phyloP scores from a whole-genome alignment of 2,113 vertebrate genomes.

The Anoplopoma fimbria region DNA sequence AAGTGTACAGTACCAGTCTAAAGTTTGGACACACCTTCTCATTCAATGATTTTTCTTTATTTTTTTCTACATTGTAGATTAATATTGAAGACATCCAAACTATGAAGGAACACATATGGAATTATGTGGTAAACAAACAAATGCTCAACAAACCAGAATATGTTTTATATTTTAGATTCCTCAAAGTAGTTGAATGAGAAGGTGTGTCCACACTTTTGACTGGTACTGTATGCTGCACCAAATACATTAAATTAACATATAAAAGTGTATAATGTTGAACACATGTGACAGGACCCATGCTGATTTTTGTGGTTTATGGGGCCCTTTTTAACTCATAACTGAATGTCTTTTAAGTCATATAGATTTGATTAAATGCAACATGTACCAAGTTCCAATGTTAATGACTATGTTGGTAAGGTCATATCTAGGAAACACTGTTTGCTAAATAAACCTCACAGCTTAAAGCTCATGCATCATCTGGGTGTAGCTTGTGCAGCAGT shows the following conservation, averaged over 20 bases:
- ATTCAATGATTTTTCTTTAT: too few relatives aligned
- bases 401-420: neutral
- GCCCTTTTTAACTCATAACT: neutral
- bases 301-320: neutral
- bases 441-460: neutral
- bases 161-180: too few relatives aligned
- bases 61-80: too few relatives aligned
- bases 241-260: neutral
- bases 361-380: neutral
- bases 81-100: too few relatives aligned
- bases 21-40: too few relatives aligned
- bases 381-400: neutral
- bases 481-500: neutral
- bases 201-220: too few relatives aligned
- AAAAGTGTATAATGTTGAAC: neutral
- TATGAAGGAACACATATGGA: too few relatives aligned
- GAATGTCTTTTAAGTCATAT: neutral
- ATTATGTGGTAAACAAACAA: too few relatives aligned
- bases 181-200: too few relatives aligned
- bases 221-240: neutral
- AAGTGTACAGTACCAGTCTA: too few relatives aligned
- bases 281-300: neutral
- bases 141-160: too few relatives aligned
- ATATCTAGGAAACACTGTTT: neutral
- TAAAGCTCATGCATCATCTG: neutral